Conservation (phyloP, 2,888 invertebrate genomes). For the Apamea epomidion region DNA sequence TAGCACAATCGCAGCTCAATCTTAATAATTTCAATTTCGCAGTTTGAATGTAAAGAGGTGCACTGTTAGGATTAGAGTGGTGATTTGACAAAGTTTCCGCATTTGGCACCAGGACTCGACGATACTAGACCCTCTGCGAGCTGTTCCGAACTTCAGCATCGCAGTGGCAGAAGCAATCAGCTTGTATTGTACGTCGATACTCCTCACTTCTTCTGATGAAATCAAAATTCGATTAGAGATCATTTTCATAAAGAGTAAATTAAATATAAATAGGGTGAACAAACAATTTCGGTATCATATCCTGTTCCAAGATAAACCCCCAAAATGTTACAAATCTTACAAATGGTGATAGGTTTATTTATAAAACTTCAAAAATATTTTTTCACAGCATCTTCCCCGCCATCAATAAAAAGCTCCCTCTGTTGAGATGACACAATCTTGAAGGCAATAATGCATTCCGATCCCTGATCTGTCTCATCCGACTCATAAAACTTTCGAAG, state of each 20-base stretch:
- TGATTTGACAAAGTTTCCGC: slow-evolving; percentile 84
- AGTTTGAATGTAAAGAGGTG: slow-evolving; percentile 85
- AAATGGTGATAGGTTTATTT: slow-evolving; percentile 27
- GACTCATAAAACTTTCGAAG: slow-evolving; percentile 85
- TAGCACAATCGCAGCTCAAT: slow-evolving; percentile 85
- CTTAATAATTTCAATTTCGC: slow-evolving; percentile 87
- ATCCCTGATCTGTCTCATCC: slow-evolving; percentile 84
- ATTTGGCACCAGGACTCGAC: slow-evolving; percentile 67
- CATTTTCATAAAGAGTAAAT: neutral
- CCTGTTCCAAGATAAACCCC: neutral
- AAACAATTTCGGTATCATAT: slow-evolving; percentile 5
- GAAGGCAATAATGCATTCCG: slow-evolving; percentile 85
- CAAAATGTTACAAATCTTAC: neutral
- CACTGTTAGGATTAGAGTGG: slow-evolving; percentile 81
- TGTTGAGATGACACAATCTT: slow-evolving; percentile 79
- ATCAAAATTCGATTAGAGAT: neutral
- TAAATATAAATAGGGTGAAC: neutral
- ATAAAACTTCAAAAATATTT: slow-evolving; percentile 26
- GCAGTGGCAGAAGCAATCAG: slow-evolving; percentile 37
- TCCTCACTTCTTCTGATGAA: neutral
- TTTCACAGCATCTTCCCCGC: slow-evolving; percentile 23
- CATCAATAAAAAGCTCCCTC: slow-evolving; percentile 49
- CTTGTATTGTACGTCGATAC: slow-evolving; percentile 11
- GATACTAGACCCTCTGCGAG: slow-evolving; percentile 62
- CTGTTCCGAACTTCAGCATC: slow-evolving; percentile 60